Percentiles rank a stretch among this genome's conserved stretches.
Conservation (phyloP, 2,113 vertebrate species). For the Alouatta palliata region DNA sequence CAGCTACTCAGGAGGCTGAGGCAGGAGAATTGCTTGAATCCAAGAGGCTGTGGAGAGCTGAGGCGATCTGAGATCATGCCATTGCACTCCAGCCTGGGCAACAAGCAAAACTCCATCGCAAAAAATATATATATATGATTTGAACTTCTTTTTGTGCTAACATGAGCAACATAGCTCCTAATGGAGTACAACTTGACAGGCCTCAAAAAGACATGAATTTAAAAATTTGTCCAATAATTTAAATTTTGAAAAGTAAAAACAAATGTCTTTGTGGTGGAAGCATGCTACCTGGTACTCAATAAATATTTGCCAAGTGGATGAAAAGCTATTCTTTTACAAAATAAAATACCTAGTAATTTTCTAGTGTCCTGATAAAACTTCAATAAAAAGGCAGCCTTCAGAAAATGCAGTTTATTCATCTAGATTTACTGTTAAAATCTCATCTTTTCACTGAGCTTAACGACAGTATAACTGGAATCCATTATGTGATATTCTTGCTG, state of each 20-base stretch:
- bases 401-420: neutral
- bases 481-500: neutral
- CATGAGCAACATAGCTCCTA: neutral
- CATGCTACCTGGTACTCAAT: neutral
- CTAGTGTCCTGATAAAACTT: neutral
- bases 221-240: neutral
- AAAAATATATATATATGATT: neutral
- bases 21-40: too few relatives aligned
- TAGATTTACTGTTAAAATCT: conserved; percentile 36
- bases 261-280: neutral
- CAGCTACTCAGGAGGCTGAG: too few relatives aligned
- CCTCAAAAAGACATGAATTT: neutral
- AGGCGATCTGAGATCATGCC: too few relatives aligned
- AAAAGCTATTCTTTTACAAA: conserved; percentile 22
- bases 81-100: too few relatives aligned
- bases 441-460: neutral
- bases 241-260: conserved; percentile 25
- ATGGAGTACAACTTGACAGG: neutral
- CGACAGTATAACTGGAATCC: neutral
- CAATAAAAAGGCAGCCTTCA: neutral
- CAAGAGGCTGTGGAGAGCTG: too few relatives aligned
- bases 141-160: neutral
- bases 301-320: conserved; percentile 6
- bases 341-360: neutral
- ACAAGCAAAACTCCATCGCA: too few relatives aligned